Evolutionary conservation across 35 echinoderm and acorn worm genomes (phyloP).

Genomic region (Strongylocentrotus purpuratus): DNA sequence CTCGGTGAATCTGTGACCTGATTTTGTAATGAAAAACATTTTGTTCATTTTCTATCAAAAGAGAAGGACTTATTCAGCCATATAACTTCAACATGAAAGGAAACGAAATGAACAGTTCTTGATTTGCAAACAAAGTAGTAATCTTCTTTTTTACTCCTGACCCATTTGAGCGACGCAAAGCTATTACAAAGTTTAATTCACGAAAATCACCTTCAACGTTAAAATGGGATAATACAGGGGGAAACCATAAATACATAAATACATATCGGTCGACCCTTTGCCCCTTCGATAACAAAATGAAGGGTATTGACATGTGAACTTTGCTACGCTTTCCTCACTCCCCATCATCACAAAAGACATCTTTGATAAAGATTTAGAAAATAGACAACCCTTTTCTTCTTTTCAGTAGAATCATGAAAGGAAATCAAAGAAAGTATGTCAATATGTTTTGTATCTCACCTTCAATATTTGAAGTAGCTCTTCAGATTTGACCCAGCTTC

Average conservation of each 20-base stretch:
- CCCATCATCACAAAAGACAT: neutral
- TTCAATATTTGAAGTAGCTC: neutral
- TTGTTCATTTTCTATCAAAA: too few relatives aligned
- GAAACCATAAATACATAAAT: too few relatives aligned
- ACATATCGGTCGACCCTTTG: neutral
- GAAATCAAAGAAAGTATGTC: neutral
- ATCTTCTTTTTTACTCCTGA: too few relatives aligned
- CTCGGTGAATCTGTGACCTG: too few relatives aligned
- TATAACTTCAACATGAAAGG: too few relatives aligned
- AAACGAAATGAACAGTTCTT: too few relatives aligned
- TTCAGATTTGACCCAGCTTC: neutral
- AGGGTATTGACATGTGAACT: neutral
- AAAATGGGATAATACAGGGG: neutral
- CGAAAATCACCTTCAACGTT: too few relatives aligned
- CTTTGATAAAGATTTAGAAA: neutral
- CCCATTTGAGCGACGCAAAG: too few relatives aligned
- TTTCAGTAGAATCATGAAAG: neutral
- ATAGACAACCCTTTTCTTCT: neutral
- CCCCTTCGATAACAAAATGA: neutral
- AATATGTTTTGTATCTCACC: constrained; percentile 11
- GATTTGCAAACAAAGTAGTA: too few relatives aligned
- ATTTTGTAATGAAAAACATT: too few relatives aligned
- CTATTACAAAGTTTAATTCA: too few relatives aligned
- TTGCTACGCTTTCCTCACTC: neutral
- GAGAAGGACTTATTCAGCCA: too few relatives aligned